Base-by-base conservation (phyloP, 2,797 vertebrate genomes). In the Silurus aristotelis region DNA sequence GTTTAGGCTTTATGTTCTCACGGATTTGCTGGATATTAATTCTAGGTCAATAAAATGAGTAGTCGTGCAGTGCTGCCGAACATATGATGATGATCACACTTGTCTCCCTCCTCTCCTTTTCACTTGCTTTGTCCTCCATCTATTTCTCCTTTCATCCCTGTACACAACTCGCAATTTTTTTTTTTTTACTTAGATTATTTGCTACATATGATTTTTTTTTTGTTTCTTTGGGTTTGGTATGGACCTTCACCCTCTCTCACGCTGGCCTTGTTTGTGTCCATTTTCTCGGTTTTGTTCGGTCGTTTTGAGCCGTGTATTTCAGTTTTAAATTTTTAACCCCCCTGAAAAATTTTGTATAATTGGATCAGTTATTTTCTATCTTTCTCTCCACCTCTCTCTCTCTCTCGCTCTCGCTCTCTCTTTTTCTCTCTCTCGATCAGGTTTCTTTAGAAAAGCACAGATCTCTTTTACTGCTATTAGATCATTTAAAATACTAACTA, bases 251-350 rank as follows among this genome's bases (percentile, higher is more conserved):
- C 91, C 92, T 95, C 92, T 95, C 93, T 93, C 84, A 89, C 91
- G 92, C 94, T 95, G 93, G 93, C 90, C 92, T 94, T 89, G 91
- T 93, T 91, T 87, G 90, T 95, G 93, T 94, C 94, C 56, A 89
- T 94, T 95, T 92, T 91, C 91, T 94, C 91, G 89, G 87, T 94
- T 94, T 92, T 92, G 93, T 93, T 93, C 89, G 91, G 89, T 91
- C 85, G 79, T 90, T 90, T 88, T 86, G 87, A 85, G 66, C 48
- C 79, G 85, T 88, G 67, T 67, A 52, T 86, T 89, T 90, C 43
- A 73, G 76, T 76, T 92, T 84, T 89, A 61, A 20, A 87, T 87
- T 89, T 88, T 85, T 8, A 14, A 27, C 17, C 60, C 17, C 31
- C 22, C 27, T 55, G 46, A 56, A 48, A 83, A 61, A 6, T 2